A percentile compares a stretch with the other conserved stretches of the same genome.
Conservation (phyloP, 2,797 vertebrate genomes). For the Parambassis ranga region DNA sequence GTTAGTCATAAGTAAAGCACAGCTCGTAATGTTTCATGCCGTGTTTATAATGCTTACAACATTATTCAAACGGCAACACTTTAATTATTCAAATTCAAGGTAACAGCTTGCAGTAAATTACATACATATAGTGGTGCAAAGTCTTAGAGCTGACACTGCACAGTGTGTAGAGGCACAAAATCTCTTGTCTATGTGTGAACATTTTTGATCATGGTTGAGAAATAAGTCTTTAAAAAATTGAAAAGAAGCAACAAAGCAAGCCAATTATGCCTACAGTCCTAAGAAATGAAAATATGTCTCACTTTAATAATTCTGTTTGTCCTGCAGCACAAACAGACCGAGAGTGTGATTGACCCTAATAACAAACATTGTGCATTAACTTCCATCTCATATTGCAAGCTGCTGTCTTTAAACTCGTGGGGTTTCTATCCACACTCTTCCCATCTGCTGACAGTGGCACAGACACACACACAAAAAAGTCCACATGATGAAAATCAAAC, state of each 20-base stretch:
- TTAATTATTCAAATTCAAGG: too few species aligned
- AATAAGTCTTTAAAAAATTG: background rate
- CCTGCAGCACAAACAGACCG: background rate
- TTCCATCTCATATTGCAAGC: background rate
- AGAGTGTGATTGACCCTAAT: background rate
- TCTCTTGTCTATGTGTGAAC: background rate
- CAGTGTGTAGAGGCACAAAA: background rate
- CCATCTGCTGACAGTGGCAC: conserved; percentile 1
- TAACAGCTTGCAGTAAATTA: background rate
- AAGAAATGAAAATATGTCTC: background rate
- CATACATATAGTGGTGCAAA: background rate
- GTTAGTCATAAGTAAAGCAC: too few species aligned
- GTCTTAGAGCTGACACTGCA: conserved; percentile 9
- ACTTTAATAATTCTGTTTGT: background rate
- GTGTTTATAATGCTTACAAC: background rate
- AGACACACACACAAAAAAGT: too few species aligned
- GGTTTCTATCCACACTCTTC: background rate
- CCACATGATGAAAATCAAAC: conserved; percentile 18
- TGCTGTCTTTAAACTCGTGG: background rate
- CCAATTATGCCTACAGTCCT: background rate
- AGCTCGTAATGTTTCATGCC: too few species aligned
- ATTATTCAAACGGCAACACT: too few species aligned
- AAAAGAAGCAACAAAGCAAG: background rate
- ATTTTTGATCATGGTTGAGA: background rate
- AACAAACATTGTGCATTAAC: background rate